Evolutionary conservation across 1,140 invertebrate species (phyloP).

Genomic region (Sesamia nonagrioides): DNA sequence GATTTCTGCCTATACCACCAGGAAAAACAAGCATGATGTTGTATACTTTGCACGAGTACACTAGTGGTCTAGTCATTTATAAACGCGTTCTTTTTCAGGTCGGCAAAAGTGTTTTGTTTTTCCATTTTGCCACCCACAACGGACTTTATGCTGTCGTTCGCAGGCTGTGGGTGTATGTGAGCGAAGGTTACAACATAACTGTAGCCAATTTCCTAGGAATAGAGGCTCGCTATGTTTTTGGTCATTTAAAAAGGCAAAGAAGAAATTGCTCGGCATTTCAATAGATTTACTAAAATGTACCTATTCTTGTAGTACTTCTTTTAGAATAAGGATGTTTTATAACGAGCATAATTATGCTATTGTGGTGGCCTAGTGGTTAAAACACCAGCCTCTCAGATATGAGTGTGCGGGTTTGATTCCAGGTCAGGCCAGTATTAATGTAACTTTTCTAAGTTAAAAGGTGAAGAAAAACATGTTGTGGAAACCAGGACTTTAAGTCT

Average conservation of each 20-base stretch:
- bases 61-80: not conserved
- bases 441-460: too few relatives aligned
- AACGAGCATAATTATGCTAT: too few relatives aligned
- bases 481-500: too few relatives aligned
- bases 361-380: too few relatives aligned
- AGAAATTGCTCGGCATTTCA: not conserved
- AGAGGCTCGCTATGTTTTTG: not conserved
- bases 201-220: not conserved
- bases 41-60: not conserved
- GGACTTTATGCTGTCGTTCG: not conserved
- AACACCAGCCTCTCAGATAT: too few relatives aligned
- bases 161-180: not conserved
- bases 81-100: not conserved
- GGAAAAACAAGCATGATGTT: too few relatives aligned
- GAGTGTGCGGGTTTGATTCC: too few relatives aligned
- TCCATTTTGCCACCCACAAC: not conserved
- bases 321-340: too few relatives aligned
- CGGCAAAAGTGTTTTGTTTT: not conserved
- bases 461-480: too few relatives aligned
- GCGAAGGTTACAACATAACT: not conserved
- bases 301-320: too few relatives aligned
- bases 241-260: not conserved
- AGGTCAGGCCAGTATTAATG: too few relatives aligned
- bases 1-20: too few relatives aligned
- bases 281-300: not conserved